Base-by-base conservation (phyloP, 1,140 invertebrate genomes). In the Caerostris extrusa region DNA sequence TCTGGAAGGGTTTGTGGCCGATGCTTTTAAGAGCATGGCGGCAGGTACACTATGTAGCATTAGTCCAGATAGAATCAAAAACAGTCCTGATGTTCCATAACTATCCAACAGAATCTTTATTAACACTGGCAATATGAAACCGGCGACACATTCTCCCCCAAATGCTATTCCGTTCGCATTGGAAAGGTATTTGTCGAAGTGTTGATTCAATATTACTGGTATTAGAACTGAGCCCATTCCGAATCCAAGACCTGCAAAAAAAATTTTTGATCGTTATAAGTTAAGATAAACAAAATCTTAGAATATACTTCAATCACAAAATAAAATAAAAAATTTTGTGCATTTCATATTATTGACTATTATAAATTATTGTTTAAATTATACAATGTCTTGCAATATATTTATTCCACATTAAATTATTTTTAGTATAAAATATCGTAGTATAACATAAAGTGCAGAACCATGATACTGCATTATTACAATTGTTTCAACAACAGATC, bases 141-240 rank as follows among this genome's bases (percentile, higher is more conserved):
- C 90, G 4, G 90, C 90, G 6, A 91, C 19, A 53, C 90, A 91
- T 91, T 91, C 90, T 3, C 90, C 90, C 5, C 69, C 90, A n/a
- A 91, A 91, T 2, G 90, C 90, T 81, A 91, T 81, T 53, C 90
- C 90, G 17, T 91, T 91, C 7, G 90, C 90, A 17, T 81, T 91
- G 4, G 90, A 71, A 34, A 91, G 71, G 53, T 91, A 56, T n/a
- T 81, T 82, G 12, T 81, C 69, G 19, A 91, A 91, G 53, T 91
- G 90, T 12, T 91, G 90, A 12, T 77, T 91, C n/a, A 91, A 50
- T 5, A 91, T 17, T 14, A 58, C 57, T 34, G 90, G 90, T 14
- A 91, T 81, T 5, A 91, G 57, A 10, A 91, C 55, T 17, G 90
- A 81, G 0, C 69, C 60, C 57, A 91, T 57, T 34, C 90, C 90